These are phyloP conservation scores for Argynnis bischoffii DNA, from an alignment of 2,888 invertebrate genomes.

Conservation along the genomic window DNA sequence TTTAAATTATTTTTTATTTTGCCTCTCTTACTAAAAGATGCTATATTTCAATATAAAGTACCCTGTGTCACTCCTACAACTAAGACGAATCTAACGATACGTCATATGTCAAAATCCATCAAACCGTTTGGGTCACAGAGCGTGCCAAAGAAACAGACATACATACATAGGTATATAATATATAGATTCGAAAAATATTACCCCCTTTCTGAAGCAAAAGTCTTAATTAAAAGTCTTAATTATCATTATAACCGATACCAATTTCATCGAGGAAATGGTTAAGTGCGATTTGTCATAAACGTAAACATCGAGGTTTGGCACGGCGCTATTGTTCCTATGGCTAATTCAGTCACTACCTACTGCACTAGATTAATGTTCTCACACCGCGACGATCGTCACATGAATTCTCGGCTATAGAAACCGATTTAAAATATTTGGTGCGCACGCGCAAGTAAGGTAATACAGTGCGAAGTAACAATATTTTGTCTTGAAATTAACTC, in stretches of 20 bases:
- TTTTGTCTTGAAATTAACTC: no score
- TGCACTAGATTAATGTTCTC: conserved; percentile 38
- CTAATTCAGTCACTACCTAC: conserved; percentile 48
- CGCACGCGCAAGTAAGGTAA: conserved; percentile 23
- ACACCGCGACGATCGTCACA: conserved; percentile 28
- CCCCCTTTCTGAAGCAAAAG: background rate
- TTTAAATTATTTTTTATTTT: no score
- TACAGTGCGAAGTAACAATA: background rate
- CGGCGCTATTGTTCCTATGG: conserved; percentile 53
- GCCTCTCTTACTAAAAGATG: no score
- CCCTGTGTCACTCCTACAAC: no score
- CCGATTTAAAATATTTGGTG: conserved; percentile 25
- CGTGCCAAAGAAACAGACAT: no score
- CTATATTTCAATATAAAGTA: no score
- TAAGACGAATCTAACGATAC: no score
- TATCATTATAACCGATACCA: conserved; percentile 22
- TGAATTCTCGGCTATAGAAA: conserved; percentile 28
- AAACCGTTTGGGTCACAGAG: no score
- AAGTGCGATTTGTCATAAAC: conserved; percentile 53
- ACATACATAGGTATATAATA: no score
- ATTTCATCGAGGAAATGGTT: conserved; percentile 34
- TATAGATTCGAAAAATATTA: no score
- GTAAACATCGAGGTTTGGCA: conserved; percentile 61
- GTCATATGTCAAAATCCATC: no score
- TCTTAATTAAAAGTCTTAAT: background rate